Percentiles rank a stretch among this genome's conserved stretches.
phyloP scores from a whole-genome alignment of 2,888 invertebrate genomes.

The Apeira syringaria region DNA sequence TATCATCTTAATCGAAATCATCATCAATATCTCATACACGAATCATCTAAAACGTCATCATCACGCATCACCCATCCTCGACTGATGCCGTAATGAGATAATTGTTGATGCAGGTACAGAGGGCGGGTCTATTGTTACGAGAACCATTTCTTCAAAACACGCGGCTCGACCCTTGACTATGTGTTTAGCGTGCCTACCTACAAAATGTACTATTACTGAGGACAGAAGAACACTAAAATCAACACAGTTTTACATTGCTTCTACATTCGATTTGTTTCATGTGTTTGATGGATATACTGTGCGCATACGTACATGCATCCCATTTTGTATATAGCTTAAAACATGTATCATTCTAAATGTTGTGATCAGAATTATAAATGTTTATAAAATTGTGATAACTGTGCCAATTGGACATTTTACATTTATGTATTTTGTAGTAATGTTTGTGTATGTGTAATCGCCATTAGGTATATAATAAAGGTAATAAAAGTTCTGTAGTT shows the following conservation, averaged over 20 bases:
- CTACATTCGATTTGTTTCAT: neutral
- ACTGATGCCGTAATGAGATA: conserved; percentile 40
- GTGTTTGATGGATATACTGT: neutral
- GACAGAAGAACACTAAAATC: conserved; percentile 38
- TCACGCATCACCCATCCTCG: conserved; percentile 29
- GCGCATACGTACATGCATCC: conserved; percentile 7
- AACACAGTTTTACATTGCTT: conserved; percentile 27
- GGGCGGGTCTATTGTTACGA: conserved; percentile 81
- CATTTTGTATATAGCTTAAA: conserved; percentile 61
- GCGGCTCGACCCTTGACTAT: conserved; percentile 76
- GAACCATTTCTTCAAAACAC: conserved; percentile 81
- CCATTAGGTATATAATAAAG: conserved; percentile 63
- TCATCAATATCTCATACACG: conserved; percentile 3
- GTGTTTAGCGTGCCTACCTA: conserved; percentile 80
- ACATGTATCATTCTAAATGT: conserved; percentile 63
- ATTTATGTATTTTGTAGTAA: conserved; percentile 44
- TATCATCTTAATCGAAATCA: too few species aligned
- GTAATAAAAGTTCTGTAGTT: conserved; percentile 60
- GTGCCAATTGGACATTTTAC: conserved; percentile 33
- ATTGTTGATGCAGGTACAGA: conserved; percentile 81
- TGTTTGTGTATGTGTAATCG: conserved; percentile 42
- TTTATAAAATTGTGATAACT: conserved; percentile 64
- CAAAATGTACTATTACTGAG: conserved; percentile 79
- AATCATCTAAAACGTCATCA: conserved; percentile 43
- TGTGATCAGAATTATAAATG: conserved; percentile 65